Conservation (phyloP, 1,140 invertebrate genomes). For the Drosophila malerkotliana region DNA sequence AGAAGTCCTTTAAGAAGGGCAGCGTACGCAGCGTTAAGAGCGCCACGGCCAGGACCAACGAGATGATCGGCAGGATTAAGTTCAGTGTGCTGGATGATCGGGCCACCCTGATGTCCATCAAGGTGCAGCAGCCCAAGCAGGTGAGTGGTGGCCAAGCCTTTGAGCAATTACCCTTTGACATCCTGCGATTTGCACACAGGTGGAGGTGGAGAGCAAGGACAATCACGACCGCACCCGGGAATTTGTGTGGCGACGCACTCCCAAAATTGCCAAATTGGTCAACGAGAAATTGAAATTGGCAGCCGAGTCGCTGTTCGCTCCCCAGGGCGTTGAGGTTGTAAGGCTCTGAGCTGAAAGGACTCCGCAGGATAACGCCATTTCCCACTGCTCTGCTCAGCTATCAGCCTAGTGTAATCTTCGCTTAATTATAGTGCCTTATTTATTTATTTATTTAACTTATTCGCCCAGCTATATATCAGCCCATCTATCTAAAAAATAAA, state of each 20-base stretch:
- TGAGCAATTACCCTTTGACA: constrained; percentile 57
- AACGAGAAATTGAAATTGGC: constrained; percentile 91
- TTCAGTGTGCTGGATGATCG: constrained; percentile 90
- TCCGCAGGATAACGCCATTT: constrained; percentile 16
- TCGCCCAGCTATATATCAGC: constrained; percentile 36
- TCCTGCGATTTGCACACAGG: constrained; percentile 84
- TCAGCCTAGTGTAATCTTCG: constrained; percentile 48
- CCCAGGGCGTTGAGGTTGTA: constrained; percentile 76
- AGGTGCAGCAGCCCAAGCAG: constrained; percentile 93
- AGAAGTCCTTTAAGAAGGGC: constrained; percentile 92
- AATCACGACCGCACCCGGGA: constrained; percentile 93
- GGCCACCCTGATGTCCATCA: constrained; percentile 91
- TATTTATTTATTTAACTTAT: constrained; percentile 77
- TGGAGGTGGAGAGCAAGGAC: constrained; percentile 91
- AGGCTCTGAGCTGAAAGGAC: constrained; percentile 50
- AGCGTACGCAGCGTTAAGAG: constrained; percentile 90
- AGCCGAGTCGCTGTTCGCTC: constrained; percentile 89
- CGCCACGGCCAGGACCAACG: constrained; percentile 92
- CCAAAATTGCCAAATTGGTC: constrained; percentile 91
- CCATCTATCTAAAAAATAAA: constrained; percentile 53
- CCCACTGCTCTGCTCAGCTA: constrained; percentile 33
- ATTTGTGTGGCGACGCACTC: constrained; percentile 91
- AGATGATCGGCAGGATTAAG: constrained; percentile 92
- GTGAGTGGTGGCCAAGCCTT: constrained; percentile 83
- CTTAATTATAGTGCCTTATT: constrained; percentile 67